These are phyloP conservation scores for Latrodectus geometricus DNA, from an alignment of 1,140 invertebrate species.

Conservation along the genomic window DNA sequence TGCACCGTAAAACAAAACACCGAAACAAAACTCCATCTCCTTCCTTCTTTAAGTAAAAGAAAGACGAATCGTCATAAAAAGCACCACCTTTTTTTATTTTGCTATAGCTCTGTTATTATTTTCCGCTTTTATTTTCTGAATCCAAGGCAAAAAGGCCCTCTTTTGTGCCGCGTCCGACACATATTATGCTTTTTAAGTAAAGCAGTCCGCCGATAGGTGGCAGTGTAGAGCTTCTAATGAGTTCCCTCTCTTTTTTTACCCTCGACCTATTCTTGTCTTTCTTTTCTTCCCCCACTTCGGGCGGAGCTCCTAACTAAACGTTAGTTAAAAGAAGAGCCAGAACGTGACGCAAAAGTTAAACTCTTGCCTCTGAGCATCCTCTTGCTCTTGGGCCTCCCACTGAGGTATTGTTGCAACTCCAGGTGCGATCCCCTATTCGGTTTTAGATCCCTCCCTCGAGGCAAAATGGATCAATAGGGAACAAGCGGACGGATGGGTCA, in stretches of 20 bases:
- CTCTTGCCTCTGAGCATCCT: not conserved
- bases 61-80: not conserved
- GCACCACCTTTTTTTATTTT: not conserved
- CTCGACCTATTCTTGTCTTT: not conserved
- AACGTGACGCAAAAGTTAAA: conserved; percentile 42
- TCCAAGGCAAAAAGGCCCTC: conserved; percentile 24
- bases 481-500: conserved; percentile 3
- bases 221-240: conserved; percentile 37
- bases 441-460: not conserved
- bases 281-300: conserved; percentile 3
- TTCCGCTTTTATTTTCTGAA: conserved; percentile 23
- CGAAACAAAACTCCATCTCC: conserved; percentile 40
- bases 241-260: conserved; percentile 17
- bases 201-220: conserved; percentile 34
- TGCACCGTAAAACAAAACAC: conserved; percentile 18
- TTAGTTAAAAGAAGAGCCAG: conserved; percentile 35
- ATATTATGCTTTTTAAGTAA: conserved; percentile 51
- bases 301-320: not conserved
- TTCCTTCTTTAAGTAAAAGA: not conserved
- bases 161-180: conserved; percentile 40
- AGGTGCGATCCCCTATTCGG: not conserved
- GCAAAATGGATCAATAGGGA: conserved; percentile 5
- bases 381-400: conserved; percentile 14
- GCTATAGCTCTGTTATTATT: not conserved
- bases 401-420: conserved; percentile 1